Percentiles rank a stretch among this genome's conserved stretches.
phyloP scores from a whole-genome alignment of 2,888 invertebrate genomes.

The Campaea margaritaria region DNA sequence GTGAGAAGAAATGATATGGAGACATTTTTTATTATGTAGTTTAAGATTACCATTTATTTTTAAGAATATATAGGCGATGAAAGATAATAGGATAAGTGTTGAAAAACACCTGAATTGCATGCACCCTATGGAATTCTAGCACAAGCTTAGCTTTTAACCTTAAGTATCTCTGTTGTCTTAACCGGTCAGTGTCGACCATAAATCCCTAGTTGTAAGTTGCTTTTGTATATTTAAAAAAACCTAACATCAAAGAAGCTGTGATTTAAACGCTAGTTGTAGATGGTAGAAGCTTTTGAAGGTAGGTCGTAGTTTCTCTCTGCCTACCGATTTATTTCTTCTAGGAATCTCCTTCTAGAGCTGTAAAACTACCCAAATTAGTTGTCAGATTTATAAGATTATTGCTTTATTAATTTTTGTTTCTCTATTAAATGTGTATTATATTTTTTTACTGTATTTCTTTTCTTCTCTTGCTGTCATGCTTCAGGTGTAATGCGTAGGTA shows the following conservation, averaged over 20 bases:
- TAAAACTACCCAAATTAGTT: not conserved
- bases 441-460: no score
- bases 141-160: no score
- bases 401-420: constrained; percentile 7
- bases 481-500: no score
- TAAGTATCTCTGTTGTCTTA: not conserved
- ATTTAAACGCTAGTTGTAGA: constrained; percentile 45
- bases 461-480: no score
- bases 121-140: no score
- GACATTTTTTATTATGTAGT: constrained; percentile 4
- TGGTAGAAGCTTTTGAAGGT: constrained; percentile 15
- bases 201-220: constrained; percentile 17
- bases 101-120: not conserved
- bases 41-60: constrained; percentile 9
- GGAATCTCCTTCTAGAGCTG: not conserved
- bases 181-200: no score
- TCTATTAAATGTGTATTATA: constrained; percentile 10
- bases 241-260: constrained; percentile 64
- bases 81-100: not conserved
- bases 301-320: constrained; percentile 7
- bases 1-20: not conserved
- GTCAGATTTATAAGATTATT: constrained; percentile 3
- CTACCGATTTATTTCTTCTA: constrained; percentile 10
- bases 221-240: constrained; percentile 36
- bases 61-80: not conserved